A percentile compares a stretch with the other conserved stretches of the same genome.
These are phyloP conservation scores for Cryptoprocta ferox DNA, from an alignment of 2,797 vertebrate species.

Conservation along the genomic window DNA sequence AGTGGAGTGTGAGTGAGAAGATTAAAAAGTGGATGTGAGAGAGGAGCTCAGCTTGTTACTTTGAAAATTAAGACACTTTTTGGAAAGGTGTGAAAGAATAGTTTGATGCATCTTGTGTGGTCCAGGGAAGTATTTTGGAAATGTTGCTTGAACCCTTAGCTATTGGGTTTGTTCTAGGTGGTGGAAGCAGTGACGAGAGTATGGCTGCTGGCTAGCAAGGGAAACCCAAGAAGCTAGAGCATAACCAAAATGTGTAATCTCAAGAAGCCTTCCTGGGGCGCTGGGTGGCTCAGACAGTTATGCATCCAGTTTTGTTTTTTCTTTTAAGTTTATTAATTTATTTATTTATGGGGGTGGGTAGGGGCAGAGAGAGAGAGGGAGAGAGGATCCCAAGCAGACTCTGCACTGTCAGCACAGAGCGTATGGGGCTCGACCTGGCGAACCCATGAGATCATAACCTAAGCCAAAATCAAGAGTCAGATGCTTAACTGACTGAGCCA, in stretches of 20 bases:
- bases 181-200: background rate
- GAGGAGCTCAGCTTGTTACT: slow-evolving; percentile 7
- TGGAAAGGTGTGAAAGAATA: slow-evolving; percentile 18
- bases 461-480: no score
- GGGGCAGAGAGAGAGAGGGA: no score
- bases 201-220: background rate
- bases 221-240: background rate
- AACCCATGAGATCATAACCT: no score
- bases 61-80: background rate
- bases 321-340: no score
- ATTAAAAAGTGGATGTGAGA: slow-evolving; percentile 36
- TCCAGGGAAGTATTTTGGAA: slow-evolving; percentile 24
- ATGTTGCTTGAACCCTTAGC: background rate
- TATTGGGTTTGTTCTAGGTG: background rate
- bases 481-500: no score
- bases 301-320: no score
- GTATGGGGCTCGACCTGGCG: no score
- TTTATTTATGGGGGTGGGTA: no score
- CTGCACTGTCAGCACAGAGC: no score
- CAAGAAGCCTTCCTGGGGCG: background rate
- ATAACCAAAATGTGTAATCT: background rate
- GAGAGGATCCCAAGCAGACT: no score
- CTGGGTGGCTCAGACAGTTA: no score
- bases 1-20: background rate
- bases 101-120: background rate